Conservation (phyloP, 2,888 invertebrate species). For the Myathropa florea region DNA sequence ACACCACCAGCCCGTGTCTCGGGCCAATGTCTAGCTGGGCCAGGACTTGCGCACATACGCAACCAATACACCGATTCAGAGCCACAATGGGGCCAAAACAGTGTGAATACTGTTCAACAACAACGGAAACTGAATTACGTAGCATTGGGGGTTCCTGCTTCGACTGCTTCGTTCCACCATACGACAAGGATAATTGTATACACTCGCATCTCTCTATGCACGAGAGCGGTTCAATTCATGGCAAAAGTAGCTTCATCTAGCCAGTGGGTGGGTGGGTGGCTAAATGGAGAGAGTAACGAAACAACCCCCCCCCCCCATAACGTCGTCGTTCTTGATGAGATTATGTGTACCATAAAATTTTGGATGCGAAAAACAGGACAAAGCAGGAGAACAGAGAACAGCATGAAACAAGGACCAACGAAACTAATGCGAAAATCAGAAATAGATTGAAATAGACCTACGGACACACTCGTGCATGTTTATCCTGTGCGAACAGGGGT, state of each 20-base stretch:
- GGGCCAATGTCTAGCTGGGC: slow-evolving; percentile 47
- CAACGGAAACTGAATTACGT: slow-evolving; percentile 66
- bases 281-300: neutral
- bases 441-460: neutral
- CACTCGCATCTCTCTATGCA: slow-evolving; percentile 7
- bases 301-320: slow-evolving; percentile 36
- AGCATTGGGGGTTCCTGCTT: slow-evolving; percentile 32
- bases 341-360: slow-evolving; percentile 55
- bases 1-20: neutral
- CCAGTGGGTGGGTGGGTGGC: neutral
- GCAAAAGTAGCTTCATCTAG: slow-evolving; percentile 51
- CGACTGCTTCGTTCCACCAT: neutral
- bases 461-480: too few species aligned
- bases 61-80: slow-evolving; percentile 65
- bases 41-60: slow-evolving; percentile 64
- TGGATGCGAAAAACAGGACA: slow-evolving; percentile 27
- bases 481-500: neutral
- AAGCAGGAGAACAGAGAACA: neutral
- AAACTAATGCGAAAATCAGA: neutral
- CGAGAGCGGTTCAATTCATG: slow-evolving; percentile 38
- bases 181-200: slow-evolving; percentile 42
- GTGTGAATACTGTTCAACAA: slow-evolving; percentile 64
- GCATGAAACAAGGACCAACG: slow-evolving; percentile 10
- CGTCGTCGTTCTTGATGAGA: slow-evolving; percentile 53
- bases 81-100: slow-evolving; percentile 66